Conservation (phyloP, 2,797 vertebrate species). For the Fratercula arctica region DNA sequence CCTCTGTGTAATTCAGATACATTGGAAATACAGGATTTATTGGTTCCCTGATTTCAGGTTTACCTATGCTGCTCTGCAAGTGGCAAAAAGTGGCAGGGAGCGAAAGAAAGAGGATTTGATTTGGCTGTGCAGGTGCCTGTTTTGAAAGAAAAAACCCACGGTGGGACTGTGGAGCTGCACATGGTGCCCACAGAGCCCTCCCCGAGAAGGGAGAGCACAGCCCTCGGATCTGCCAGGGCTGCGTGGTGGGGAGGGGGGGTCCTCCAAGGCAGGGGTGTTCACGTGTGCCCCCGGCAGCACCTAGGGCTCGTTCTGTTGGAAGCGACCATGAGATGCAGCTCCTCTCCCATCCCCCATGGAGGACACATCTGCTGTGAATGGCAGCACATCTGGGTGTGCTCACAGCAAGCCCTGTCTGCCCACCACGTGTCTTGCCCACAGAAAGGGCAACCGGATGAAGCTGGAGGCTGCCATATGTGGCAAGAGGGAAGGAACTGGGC, state of each 20-base stretch:
- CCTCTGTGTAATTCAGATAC: neutral
- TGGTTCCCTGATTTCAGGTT: neutral
- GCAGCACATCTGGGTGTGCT: neutral
- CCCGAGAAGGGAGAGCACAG: neutral
- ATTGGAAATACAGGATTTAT: neutral
- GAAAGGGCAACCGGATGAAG: neutral
- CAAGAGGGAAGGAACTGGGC: neutral
- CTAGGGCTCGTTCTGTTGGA: accelerated
- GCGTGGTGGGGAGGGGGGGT: accelerated
- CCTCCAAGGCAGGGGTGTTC: neutral
- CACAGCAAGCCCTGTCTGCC: neutral
- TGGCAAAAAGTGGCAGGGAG: neutral
- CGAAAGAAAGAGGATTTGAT: neutral
- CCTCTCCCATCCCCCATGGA: neutral
- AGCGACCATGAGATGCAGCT: neutral
- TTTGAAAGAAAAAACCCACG: neutral
- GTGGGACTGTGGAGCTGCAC: neutral
- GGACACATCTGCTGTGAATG: neutral
- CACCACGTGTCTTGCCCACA: neutral
- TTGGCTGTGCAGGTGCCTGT: neutral
- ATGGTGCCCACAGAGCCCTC: neutral
- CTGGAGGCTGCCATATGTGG: neutral
- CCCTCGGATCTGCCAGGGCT: accelerated
- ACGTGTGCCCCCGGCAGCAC: accelerated
- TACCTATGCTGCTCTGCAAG: neutral